phyloP scores from a whole-genome alignment of 1,140 invertebrate genomes.

The Polypedilum pembai region DNA sequence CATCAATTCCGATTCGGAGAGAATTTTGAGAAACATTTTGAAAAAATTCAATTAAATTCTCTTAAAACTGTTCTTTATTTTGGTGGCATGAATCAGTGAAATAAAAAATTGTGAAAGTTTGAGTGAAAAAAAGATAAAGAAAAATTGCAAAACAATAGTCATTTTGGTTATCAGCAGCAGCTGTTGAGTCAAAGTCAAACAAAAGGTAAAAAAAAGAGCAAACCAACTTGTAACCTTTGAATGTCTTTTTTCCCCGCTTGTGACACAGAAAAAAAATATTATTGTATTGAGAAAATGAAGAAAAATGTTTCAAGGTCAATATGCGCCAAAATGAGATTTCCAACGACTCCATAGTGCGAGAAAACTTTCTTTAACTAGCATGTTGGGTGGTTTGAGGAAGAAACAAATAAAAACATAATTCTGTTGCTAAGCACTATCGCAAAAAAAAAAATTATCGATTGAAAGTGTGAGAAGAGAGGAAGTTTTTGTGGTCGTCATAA shows the following conservation, averaged over 20 bases:
- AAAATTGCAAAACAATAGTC: background rate
- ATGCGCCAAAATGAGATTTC: background rate
- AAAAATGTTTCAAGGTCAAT: constrained; percentile 5
- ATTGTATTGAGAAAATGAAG: too few relatives aligned
- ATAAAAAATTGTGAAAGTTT: too few relatives aligned
- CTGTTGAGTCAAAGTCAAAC: background rate
- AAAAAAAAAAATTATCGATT: too few relatives aligned
- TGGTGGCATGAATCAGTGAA: background rate
- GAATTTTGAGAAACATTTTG: background rate
- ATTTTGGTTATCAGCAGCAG: background rate
- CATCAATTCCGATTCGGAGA: constrained; percentile 3
- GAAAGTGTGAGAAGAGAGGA: too few relatives aligned
- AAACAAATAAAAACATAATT: too few relatives aligned
- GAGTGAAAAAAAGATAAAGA: background rate
- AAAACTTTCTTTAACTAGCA: background rate
- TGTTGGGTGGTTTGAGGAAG: too few relatives aligned
- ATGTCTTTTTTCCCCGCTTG: background rate
- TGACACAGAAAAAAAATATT: background rate
- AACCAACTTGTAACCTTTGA: background rate
- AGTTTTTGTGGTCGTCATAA: too few relatives aligned
- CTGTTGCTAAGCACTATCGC: too few relatives aligned
- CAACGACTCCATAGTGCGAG: background rate
- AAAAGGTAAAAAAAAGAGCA: background rate
- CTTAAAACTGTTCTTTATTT: background rate
- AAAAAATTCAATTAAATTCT: background rate